Conservation (phyloP, 2,888 invertebrate species). For the Drosophila planitibia region DNA sequence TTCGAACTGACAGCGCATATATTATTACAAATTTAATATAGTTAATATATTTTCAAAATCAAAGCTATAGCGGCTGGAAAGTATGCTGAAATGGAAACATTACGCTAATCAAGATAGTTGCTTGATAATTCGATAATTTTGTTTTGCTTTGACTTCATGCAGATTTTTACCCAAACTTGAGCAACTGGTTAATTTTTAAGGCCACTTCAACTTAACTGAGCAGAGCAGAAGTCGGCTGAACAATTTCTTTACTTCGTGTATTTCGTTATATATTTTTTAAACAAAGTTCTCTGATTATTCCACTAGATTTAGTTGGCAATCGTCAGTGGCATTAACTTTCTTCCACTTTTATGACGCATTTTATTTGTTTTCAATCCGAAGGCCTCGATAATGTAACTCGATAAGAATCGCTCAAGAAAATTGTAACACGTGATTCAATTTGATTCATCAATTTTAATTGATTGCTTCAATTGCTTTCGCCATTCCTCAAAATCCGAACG, state of each 20-base stretch:
- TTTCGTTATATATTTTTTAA: neutral
- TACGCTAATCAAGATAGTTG: neutral
- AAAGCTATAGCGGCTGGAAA: neutral
- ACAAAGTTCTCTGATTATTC: neutral
- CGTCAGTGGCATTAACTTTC: neutral
- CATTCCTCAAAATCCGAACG: conserved; percentile 18
- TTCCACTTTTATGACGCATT: conserved; percentile 18
- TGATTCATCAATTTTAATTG: conserved; percentile 77
- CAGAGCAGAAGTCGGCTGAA: neutral
- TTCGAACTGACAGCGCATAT: neutral
- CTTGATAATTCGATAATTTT: neutral
- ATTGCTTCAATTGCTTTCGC: conserved; percentile 69
- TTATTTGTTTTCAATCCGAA: conserved; percentile 18
- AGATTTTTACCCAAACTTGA: neutral
- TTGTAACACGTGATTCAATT: conserved; percentile 80
- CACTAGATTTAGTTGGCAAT: neutral
- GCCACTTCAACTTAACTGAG: neutral
- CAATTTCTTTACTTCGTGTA: neutral
- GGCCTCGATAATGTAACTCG: conserved; percentile 23
- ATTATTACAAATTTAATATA: neutral
- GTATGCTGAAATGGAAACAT: neutral
- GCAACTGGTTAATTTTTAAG: neutral
- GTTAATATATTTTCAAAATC: neutral
- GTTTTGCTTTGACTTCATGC: neutral
- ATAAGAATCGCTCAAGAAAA: conserved; percentile 39